Conservation (phyloP, 2,888 invertebrate species). For the Pasiphila rectangulata region DNA sequence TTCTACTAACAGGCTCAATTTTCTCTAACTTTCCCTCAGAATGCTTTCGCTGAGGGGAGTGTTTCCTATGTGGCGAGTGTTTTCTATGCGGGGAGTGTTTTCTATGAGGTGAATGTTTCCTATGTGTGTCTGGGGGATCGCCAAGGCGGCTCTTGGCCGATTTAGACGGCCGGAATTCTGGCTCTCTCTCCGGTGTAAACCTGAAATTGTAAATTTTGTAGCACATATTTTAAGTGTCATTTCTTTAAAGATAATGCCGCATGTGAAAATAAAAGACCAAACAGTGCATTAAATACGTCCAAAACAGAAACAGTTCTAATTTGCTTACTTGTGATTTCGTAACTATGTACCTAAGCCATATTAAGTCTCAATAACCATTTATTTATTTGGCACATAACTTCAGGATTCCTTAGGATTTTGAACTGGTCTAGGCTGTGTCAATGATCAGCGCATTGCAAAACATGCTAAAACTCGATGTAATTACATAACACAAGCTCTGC, state of each 20-base stretch:
- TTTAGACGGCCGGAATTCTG: constrained; percentile 46
- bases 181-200: constrained; percentile 67
- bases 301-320: too few relatives aligned
- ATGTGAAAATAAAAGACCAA: not conserved
- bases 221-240: constrained; percentile 5
- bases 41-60: constrained; percentile 41
- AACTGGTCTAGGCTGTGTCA: too few relatives aligned
- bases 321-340: too few relatives aligned
- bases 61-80: constrained; percentile 29
- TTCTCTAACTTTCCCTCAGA: constrained; percentile 49
- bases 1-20: constrained; percentile 46
- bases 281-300: not conserved
- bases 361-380: too few relatives aligned
- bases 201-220: constrained; percentile 46
- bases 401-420: too few relatives aligned
- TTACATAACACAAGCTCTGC: too few relatives aligned
- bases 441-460: too few relatives aligned
- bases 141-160: constrained; percentile 56
- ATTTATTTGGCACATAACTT: too few relatives aligned
- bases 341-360: too few relatives aligned
- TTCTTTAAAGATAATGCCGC: constrained; percentile 11
- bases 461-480: too few relatives aligned
- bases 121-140: constrained; percentile 38
- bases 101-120: constrained; percentile 42
- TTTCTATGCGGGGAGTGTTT: constrained; percentile 44